phyloP scores from a whole-genome alignment of 2,797 vertebrate species.

The Tangara arthus region DNA sequence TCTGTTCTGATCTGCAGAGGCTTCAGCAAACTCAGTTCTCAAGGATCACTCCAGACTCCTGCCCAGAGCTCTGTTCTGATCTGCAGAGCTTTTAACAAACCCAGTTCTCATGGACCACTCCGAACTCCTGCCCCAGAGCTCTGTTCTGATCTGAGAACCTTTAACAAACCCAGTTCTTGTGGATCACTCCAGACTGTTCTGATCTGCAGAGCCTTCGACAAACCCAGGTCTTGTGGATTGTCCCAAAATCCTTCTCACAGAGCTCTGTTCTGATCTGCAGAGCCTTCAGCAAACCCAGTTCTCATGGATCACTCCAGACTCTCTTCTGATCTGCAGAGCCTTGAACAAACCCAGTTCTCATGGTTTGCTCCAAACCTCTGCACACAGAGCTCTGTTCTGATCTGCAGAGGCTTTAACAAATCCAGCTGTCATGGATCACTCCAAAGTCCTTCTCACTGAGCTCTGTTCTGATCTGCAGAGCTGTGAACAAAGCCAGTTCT shows the following conservation, averaged over 20 bases:
- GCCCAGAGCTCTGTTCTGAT: not conserved
- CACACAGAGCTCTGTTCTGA: too few relatives aligned
- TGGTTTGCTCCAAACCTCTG: too few relatives aligned
- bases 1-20: not conserved
- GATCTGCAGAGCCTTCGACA: not conserved
- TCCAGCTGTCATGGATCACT: too few relatives aligned
- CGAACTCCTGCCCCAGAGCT: too few relatives aligned
- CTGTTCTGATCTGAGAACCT: not conserved
- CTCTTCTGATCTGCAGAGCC: not conserved
- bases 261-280: not conserved
- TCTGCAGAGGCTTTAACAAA: too few relatives aligned
- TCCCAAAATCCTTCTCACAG: not conserved
- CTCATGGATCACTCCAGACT: too few relatives aligned
- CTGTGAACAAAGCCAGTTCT: too few relatives aligned
- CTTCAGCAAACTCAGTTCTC: fast-evolving
- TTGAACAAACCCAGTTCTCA: too few relatives aligned
- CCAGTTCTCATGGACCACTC: fast-evolving
- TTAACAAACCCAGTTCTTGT: fast-evolving
- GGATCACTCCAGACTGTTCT: too few relatives aligned
- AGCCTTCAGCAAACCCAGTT: not conserved
- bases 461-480: too few relatives aligned
- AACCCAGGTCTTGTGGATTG: not conserved
- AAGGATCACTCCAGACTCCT: fast-evolving
- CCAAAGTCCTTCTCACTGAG: too few relatives aligned
- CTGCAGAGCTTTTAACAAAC: not conserved